These are phyloP conservation scores for Eclectus roratus DNA, from an alignment of 2,113 vertebrate genomes.

Conservation along the genomic window DNA sequence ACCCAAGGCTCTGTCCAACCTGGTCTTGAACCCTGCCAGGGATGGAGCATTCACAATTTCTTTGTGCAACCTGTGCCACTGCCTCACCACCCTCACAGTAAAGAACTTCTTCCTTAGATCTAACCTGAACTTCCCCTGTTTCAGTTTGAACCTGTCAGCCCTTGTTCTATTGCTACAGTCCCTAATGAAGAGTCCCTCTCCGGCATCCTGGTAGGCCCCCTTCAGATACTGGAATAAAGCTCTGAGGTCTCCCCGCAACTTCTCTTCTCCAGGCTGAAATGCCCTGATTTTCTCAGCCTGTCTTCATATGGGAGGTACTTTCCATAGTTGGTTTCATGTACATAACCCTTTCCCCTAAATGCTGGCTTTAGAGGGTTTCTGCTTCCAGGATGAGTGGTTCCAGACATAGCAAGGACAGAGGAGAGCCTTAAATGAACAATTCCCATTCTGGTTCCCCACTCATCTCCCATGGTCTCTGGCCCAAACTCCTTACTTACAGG, in stretches of 20 bases:
- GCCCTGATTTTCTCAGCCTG: not conserved
- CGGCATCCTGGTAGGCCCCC: not conserved
- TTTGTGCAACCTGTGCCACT: not conserved
- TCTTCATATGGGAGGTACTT: not conserved
- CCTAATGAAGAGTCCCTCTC: not conserved
- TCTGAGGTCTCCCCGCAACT: not conserved
- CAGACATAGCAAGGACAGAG: not conserved
- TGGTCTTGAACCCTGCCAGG: not conserved
- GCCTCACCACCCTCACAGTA: not conserved
- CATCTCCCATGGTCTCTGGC: not conserved
- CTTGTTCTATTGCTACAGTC: not conserved
- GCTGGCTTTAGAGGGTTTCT: not conserved
- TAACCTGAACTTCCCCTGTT: not conserved
- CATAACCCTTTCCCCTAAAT: not conserved
- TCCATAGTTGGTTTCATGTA: not conserved
- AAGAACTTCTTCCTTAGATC: not conserved
- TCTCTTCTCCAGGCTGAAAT: not conserved
- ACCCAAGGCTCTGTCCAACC: not conserved
- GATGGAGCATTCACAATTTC: not conserved
- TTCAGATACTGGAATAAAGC: not conserved
- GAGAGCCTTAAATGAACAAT: not conserved
- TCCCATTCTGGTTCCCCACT: not conserved
- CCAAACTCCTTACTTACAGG: accelerated
- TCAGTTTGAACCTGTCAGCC: not conserved
- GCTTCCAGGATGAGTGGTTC: not conserved